Evolutionary conservation across 2,113 vertebrate genomes (phyloP), one percentile per base, ranked within the genome.

Genomic region (Holacanthus passer): DNA sequence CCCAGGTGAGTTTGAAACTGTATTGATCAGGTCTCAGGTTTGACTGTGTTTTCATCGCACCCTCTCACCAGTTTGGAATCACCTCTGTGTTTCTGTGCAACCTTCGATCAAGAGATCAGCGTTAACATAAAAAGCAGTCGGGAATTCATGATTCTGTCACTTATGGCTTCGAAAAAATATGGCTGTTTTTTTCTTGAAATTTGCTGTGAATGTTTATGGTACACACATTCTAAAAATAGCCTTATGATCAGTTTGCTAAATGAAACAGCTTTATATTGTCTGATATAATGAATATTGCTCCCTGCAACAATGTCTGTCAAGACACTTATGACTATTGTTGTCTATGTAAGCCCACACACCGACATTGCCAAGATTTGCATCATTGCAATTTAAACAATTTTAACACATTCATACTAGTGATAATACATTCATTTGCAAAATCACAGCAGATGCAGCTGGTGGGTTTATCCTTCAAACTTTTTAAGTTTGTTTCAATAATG

Each of bases 1-100:
- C 97, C 27, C 97, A 98, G 96, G 97, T 98, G 90, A 95, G 96
- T 79, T 63, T 52, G 27, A 71, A 39, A 73, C 29, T 27, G 24
- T 22, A 6, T 43, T 10, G 17, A 10, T 35, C 37, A 17, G 11
- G 31, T 4, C 13, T 13, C 8, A 8, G 27, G 27, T 62, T 50
- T 65, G 22, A 32, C 22, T 39, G 11, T 69, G 64, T 73, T 20
- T 24, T 5, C 35, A 6, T 32, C 24, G 7, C 12, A 29, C 3
- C 19, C 8, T 29, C 3, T 24, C 24, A 41, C 41, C 66, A 20
- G 35, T 29, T 68, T 47, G 22, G 4, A 32, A 35, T 9, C 1
- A 3, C 22, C 37, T 27, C 1, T 12, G 10, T 43, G 10, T 39
- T 52, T 74, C 13, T 35, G 8, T 47, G 19, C 12, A 20, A 45